Conservation (phyloP, 2,888 invertebrate genomes). For the Caenorhabditis sp. region DNA sequence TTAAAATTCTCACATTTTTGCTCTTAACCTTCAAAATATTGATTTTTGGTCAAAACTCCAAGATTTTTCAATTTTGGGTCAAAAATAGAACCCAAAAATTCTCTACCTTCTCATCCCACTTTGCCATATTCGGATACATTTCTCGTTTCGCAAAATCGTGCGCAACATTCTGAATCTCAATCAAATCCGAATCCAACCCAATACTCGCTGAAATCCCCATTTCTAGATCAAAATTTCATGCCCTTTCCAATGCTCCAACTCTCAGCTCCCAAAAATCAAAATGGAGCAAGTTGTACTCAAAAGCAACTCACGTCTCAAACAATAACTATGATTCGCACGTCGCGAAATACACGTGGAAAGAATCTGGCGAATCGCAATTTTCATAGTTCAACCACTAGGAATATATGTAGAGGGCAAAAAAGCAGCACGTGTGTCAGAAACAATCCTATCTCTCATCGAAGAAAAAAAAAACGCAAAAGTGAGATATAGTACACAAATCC, state of each 20-base stretch:
- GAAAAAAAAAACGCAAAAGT: too few species aligned
- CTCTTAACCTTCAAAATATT: too few species aligned
- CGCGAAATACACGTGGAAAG: not conserved
- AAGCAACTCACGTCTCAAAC: not conserved
- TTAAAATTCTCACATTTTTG: too few species aligned
- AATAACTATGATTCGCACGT: not conserved
- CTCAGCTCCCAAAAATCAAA: too few species aligned
- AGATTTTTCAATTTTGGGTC: too few species aligned
- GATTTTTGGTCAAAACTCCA: too few species aligned
- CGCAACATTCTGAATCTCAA: constrained; percentile 75
- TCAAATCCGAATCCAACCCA: constrained; percentile 74
- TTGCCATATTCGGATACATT: constrained; percentile 75
- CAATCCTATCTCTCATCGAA: not conserved
- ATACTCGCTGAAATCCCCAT: constrained; percentile 70
- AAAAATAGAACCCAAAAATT: too few species aligned
- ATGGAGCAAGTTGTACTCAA: not conserved
- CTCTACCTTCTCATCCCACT: constrained; percentile 76
- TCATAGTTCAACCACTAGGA: not conserved
- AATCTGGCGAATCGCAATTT: not conserved
- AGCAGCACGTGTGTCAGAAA: not conserved
- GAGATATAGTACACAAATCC: not conserved
- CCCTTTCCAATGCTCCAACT: too few species aligned
- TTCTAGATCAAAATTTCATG: not conserved
- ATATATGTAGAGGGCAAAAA: not conserved
- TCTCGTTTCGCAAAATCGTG: constrained; percentile 75